phyloP scores from a whole-genome alignment of 2,888 invertebrate genomes.

The Andricus quercusramuli region DNA sequence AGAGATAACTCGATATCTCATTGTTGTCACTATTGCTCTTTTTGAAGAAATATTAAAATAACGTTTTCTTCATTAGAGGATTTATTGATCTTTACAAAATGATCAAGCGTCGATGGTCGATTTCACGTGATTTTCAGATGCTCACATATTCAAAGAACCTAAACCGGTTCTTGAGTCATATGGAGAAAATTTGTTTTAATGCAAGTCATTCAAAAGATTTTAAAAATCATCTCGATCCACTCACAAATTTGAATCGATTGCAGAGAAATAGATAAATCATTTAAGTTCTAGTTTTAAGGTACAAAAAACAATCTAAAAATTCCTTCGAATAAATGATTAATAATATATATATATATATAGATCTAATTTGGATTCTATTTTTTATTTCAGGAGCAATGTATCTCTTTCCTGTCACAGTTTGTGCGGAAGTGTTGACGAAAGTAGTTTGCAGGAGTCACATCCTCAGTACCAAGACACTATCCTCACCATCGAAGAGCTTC shows the following conservation, averaged over 20 bases:
- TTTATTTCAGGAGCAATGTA: constrained; percentile 71
- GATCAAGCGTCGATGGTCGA: neutral
- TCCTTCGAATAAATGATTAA: neutral
- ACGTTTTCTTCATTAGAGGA: constrained; percentile 21
- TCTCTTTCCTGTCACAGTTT: constrained; percentile 74
- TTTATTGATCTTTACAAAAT: constrained; percentile 37
- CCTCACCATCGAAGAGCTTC: constrained; percentile 86
- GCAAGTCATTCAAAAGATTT: neutral
- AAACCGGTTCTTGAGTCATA: neutral
- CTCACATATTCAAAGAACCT: neutral
- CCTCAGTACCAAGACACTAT: constrained; percentile 80
- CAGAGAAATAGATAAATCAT: neutral
- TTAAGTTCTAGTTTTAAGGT: too few relatives aligned
- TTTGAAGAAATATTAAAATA: constrained; percentile 12
- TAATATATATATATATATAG: too few relatives aligned
- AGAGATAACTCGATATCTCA: neutral
- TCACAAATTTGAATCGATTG: neutral
- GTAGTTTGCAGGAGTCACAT: constrained; percentile 72
- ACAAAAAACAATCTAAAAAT: neutral
- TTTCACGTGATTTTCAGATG: constrained; percentile 33
- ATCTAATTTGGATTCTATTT: constrained; percentile 7
- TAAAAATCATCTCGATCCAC: neutral
- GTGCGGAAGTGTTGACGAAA: constrained; percentile 71
- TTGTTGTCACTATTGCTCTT: neutral
- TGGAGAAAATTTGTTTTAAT: neutral